Base-by-base conservation (phyloP, 2,113 vertebrate species). In the Felis catus region DNA sequence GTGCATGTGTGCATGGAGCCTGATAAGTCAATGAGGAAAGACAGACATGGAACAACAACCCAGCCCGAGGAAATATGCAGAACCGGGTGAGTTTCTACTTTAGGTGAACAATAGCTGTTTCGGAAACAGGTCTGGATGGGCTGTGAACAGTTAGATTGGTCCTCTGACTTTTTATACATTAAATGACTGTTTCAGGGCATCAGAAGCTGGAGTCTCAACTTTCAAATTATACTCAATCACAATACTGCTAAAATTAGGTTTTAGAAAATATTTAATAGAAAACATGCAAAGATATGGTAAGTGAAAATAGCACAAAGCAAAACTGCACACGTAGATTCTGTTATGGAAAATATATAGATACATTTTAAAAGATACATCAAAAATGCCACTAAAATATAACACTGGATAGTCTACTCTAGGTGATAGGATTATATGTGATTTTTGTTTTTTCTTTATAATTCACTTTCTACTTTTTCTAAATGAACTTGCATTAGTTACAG, bases 11-110 rank as follows among this genome's bases (percentile, higher is more conserved):
- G 97, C 94, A 89, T 9, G 11, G 71, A 73, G 92, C n/a, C 97
- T 97, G 97, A 98, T 98, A 98, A 97, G 97, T 91, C 84, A 81
- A n/a, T 13, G 73, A 68, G 94, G 94, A 94, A 80, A 97, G 92
- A 97, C 11, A 89, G 97, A 90, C 81, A n/a, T 0, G 6, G 55
- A 68, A 61, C 78, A 89, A 92, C 53, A 55, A n/a, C 71, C 88
- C 96, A 87, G 88, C n/a, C 92, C 11, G 66, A 97, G 97, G 96
- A 97, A 97, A 94, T 39, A 86, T 33, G 73, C 74, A 58, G 71
- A 85, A 84, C 85, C 1, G 14, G 27, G 25, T 4, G 83, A 92
- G 71, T 88, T 95, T 97, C 94, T 84, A 96, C 96, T 97, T 93
- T n/a, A 94, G 90, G 53, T 91, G 81, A 97, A 97, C 94, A 98